A percentile compares a stretch with the other conserved stretches of the same genome.
phyloP scores from a whole-genome alignment of 1,140 invertebrate species.

The Neodiprion virginianus region DNA sequence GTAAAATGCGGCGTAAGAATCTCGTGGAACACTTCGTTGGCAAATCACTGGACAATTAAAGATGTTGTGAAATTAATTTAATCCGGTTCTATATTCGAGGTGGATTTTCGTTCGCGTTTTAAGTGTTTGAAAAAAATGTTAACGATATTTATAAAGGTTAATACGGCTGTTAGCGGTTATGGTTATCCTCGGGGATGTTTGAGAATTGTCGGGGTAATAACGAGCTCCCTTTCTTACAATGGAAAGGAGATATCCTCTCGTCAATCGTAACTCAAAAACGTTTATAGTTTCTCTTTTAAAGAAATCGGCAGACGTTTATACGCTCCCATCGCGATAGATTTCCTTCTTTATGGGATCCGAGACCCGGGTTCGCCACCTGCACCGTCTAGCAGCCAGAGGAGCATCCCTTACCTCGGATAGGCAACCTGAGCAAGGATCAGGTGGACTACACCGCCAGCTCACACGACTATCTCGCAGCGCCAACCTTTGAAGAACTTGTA shows the following conservation, averaged over 20 bases:
- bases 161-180: no score
- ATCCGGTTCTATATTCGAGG: no score
- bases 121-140: no score
- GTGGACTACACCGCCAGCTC: not conserved
- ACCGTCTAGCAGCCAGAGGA: not conserved
- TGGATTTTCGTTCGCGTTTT: no score
- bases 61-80: not conserved
- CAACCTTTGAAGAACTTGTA: slow-evolving; percentile 5
- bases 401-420: not conserved
- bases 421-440: slow-evolving; percentile 4
- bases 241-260: not conserved
- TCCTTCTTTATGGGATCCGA: slow-evolving; percentile 3
- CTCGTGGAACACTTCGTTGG: not conserved
- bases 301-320: not conserved
- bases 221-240: no score
- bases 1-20: not conserved
- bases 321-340: slow-evolving; percentile 1
- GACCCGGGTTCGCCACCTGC: not conserved
- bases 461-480: slow-evolving; percentile 3
- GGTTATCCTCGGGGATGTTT: no score
- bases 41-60: not conserved
- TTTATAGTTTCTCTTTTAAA: not conserved
- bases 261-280: slow-evolving; percentile 1
- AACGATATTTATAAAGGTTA: no score
- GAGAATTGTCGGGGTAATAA: no score